Percentiles rank a stretch among this genome's conserved stretches.
Evolutionary conservation across 2,113 vertebrate species (phyloP).

Genomic region (Aramus guarauna): DNA sequence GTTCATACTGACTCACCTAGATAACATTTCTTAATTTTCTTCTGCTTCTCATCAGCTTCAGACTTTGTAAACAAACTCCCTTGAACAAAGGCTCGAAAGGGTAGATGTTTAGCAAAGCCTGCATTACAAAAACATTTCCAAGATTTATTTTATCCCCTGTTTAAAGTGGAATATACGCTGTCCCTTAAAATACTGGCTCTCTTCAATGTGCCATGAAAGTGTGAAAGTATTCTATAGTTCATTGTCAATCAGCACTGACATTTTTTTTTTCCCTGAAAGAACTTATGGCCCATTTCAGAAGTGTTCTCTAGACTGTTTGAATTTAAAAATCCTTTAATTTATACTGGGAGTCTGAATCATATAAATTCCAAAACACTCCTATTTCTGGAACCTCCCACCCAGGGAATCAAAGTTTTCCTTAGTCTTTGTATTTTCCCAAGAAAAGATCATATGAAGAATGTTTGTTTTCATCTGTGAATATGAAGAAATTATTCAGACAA

Average conservation of each 20-base stretch:
- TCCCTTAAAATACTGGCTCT: neutral
- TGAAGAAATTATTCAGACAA: neutral
- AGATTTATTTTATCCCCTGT: neutral
- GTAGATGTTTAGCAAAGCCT: neutral
- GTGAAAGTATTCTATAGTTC: neutral
- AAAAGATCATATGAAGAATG: neutral
- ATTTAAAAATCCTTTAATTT: constrained; percentile 10
- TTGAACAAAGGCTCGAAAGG: neutral
- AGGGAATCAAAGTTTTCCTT: neutral
- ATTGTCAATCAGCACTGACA: neutral
- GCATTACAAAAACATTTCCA: neutral
- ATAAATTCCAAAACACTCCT: neutral
- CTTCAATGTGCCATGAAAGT: neutral
- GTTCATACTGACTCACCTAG: neutral
- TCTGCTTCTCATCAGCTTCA: constrained; percentile 34
- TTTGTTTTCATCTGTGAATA: neutral
- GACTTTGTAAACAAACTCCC: neutral
- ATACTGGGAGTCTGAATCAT: neutral
- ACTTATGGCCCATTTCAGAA: neutral
- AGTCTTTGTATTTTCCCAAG: neutral
- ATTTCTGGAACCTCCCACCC: neutral
- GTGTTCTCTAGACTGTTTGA: neutral
- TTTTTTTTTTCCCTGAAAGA: neutral
- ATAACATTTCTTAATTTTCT: constrained; percentile 43
- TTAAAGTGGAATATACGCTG: neutral